These are phyloP conservation scores for Lysandra coridon DNA, from an alignment of 2,888 invertebrate species.

Conservation along the genomic window DNA sequence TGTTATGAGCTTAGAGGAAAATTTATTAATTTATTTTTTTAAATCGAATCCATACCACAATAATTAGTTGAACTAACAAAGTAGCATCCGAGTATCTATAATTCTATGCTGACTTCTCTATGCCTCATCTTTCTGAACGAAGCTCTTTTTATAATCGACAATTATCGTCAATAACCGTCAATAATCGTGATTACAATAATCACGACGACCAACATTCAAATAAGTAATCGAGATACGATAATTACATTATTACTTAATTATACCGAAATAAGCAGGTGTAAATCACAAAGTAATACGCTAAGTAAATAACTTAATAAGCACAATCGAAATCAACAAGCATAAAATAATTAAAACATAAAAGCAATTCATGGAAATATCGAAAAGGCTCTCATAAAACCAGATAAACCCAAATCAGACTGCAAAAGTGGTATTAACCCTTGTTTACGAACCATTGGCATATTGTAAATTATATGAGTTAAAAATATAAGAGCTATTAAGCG, in stretches of 20 bases:
- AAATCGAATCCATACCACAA: too few relatives aligned
- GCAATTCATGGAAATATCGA: slow-evolving; percentile 28
- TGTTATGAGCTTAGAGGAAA: too few relatives aligned
- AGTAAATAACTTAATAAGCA: slow-evolving; percentile 6
- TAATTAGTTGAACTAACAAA: too few relatives aligned
- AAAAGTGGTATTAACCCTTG: slow-evolving; percentile 63
- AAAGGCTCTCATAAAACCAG: slow-evolving; percentile 34
- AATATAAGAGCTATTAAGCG: slow-evolving; percentile 58
- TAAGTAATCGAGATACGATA: background rate
- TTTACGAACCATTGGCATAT: slow-evolving; percentile 60
- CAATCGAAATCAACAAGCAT: slow-evolving; percentile 2
- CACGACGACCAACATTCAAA: background rate
- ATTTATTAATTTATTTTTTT: too few relatives aligned
- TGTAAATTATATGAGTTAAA: slow-evolving; percentile 66
- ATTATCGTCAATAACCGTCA: too few relatives aligned
- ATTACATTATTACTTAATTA: background rate
- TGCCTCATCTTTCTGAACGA: too few relatives aligned
- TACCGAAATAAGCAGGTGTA: background rate
- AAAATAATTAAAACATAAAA: slow-evolving; percentile 30
- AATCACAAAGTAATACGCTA: background rate
- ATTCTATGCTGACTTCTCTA: too few relatives aligned
- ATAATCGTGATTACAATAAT: too few relatives aligned
- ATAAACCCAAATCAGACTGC: slow-evolving; percentile 55
- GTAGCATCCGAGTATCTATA: too few relatives aligned
- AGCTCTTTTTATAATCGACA: too few relatives aligned